Base-by-base conservation (phyloP, 1,140 invertebrate species). In the Camponotus vicinus region DNA sequence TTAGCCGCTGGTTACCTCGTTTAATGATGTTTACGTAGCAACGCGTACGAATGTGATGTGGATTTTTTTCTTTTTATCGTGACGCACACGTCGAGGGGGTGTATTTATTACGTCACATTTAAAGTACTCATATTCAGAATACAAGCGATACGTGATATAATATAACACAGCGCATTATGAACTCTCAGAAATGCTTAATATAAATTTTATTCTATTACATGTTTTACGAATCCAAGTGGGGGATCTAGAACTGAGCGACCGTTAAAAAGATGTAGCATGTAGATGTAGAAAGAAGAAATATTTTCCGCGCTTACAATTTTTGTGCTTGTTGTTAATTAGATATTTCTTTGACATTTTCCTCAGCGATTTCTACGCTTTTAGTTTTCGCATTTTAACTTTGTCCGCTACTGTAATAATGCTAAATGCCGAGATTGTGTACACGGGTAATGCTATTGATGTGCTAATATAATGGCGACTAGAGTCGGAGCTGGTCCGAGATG, bases 381-480 rank as follows among this genome's bases (percentile, higher is more conserved):
- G 55, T 75, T 75, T 73, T 61, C 34, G 32, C 13, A 37, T 40
- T 63, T 73, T 80, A 70, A n/a, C 40, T 49, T 49, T 42, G 70
- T 7, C 37, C 7, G 49, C 37, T n/a, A 21, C 64, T 21, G 42
- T 71, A 83, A 61, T 83, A 73, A 73, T 32, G 79, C 55, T 75
- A 83, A 83, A 75, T 75, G 79, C 55, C 37, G 55, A 61, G 79
- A 75, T 15, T 42, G 21, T 40, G 69, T 32, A 37, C 67, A 37
- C 79, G 71, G 71, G 18, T 82, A 83, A 83, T 83, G 55, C 69
- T 61, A 83, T 83, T 83, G 79, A 83, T 40, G 79, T 75, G 55
- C 69, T 83, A 83, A 83, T 83, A 83, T 83, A 83, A 83, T 61
- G 55, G 40, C 40, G 55, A 63, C 79, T 75, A 83, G 49, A 52